Base-by-base conservation (phyloP, 2,797 vertebrate species). In the Lacerta agilis region DNA sequence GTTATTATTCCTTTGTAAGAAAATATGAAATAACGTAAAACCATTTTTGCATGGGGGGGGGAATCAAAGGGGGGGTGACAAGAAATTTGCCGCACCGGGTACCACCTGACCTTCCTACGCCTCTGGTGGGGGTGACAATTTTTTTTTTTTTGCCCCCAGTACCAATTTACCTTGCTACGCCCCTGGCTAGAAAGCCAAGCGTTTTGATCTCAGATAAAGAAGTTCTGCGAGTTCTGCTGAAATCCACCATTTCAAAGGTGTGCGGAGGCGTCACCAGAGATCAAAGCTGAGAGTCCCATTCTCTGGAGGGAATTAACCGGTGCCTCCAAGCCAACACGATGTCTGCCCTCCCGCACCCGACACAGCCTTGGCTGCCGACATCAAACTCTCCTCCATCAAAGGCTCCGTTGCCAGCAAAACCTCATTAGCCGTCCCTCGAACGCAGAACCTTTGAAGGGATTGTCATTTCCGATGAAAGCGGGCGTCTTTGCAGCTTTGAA, bases 401-500 rank as follows among this genome's bases (percentile, higher is more conserved):
- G 86, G 79, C 25, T 38, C 61, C 76, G 18, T 18, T 79, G 67
- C 18, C 18, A 67, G 71, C 25, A 38, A 85, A 91, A 89, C 8
- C 81, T 87, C 72, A 86, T 87, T 86, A 89, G 64, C 84, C 83
- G 88, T 58, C 55, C 9, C 67, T 27, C n/a, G 64, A 82, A 15
- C 0, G 0, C 11, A 15, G 17, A 85, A 61, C 45, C 45, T 91
- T 84, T 85, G 87, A 79, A 67, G 61, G 29, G 83, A 43, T 86
- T 33, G 84, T 88, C 86, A 64, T 38, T 75, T 76, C 83, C 2
- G 0, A n/a, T 81, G 93, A 90, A 0, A 6, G 86, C 72, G 1
- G 69, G 80, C 1, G n/a, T 0, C 0, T 79, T 29, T 23, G 81
- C 76, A 33, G 55, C 90, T 94, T 91, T 92, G 85, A 91, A 90